These are phyloP conservation scores for Percopsis omiscomaycus DNA, from an alignment of 2,797 vertebrate species.

Conservation along the genomic window DNA sequence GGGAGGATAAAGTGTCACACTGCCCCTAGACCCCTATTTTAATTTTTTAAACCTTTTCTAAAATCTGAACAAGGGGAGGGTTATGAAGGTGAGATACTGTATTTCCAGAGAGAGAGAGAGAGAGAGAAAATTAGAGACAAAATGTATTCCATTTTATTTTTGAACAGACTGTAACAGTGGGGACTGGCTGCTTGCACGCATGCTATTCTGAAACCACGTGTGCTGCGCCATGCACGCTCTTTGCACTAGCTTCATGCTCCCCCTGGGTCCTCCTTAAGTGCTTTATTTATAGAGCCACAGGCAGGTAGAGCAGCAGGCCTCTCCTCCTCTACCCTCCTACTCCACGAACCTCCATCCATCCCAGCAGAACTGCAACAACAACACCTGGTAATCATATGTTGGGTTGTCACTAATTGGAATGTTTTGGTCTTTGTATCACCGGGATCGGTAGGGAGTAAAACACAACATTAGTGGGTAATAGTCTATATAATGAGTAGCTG, in stretches of 20 bases:
- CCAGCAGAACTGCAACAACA: background rate
- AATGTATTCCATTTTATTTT: too few relatives aligned
- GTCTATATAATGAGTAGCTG: too few relatives aligned
- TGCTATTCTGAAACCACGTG: background rate
- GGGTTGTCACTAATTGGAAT: constrained; percentile 52
- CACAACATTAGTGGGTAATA: too few relatives aligned
- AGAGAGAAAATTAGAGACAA: too few relatives aligned
- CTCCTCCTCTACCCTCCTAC: constrained; percentile 28
- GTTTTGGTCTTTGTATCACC: constrained; percentile 36
- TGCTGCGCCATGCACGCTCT: constrained; percentile 23
- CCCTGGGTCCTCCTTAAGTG: constrained; percentile 34
- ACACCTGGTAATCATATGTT: background rate
- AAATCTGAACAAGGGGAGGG: too few relatives aligned
- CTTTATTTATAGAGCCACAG: constrained; percentile 66
- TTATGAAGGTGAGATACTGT: too few relatives aligned
- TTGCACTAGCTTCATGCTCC: constrained; percentile 35
- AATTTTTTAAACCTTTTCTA: too few relatives aligned
- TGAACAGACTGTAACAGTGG: background rate
- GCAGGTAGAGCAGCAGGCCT: constrained; percentile 38
- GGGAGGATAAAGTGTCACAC: too few relatives aligned
- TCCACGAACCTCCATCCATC: constrained; percentile 7
- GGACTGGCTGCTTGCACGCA: background rate
- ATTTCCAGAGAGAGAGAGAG: too few relatives aligned
- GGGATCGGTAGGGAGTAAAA: too few relatives aligned
- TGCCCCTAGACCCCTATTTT: too few relatives aligned